These are phyloP conservation scores for Peromyscus nudipes DNA, from an alignment of 2,797 vertebrate genomes.

Conservation along the genomic window DNA sequence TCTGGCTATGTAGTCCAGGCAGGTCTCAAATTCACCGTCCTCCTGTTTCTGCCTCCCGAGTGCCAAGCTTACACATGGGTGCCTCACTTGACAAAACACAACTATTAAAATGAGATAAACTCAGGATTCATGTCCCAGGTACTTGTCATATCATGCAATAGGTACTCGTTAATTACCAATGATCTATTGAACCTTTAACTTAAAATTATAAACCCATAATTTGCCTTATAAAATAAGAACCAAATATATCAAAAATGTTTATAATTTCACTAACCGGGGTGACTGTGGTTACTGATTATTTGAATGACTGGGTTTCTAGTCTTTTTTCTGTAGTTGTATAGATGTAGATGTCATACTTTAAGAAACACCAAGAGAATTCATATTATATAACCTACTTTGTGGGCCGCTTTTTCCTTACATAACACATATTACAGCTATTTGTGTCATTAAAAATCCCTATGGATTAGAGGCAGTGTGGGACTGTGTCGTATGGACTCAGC, in stretches of 20 bases:
- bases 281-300: constrained; percentile 39
- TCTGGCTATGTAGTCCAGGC: not conserved
- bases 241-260: constrained; percentile 3
- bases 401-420: constrained; percentile 35
- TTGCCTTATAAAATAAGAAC: constrained; percentile 46
- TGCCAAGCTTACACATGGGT: not conserved
- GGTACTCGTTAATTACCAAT: not conserved
- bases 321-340: not conserved
- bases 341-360: constrained; percentile 24
- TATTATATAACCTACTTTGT: constrained; percentile 38
- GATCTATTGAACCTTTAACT: constrained; percentile 11
- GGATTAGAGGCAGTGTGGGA: not conserved
- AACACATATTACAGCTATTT: constrained; percentile 9
- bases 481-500: not conserved
- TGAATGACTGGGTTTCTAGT: not conserved
- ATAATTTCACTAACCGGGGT: not conserved
- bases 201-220: not conserved
- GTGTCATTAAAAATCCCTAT: constrained; percentile 46
- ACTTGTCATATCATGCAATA: not conserved
- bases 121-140: not conserved
- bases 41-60: not conserved
- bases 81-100: not conserved
- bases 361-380: not conserved
- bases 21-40: not conserved
- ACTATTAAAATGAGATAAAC: not conserved